phyloP scores from a whole-genome alignment of 35 echinoderm and acorn worm genomes.

The Anneissia japonica region DNA sequence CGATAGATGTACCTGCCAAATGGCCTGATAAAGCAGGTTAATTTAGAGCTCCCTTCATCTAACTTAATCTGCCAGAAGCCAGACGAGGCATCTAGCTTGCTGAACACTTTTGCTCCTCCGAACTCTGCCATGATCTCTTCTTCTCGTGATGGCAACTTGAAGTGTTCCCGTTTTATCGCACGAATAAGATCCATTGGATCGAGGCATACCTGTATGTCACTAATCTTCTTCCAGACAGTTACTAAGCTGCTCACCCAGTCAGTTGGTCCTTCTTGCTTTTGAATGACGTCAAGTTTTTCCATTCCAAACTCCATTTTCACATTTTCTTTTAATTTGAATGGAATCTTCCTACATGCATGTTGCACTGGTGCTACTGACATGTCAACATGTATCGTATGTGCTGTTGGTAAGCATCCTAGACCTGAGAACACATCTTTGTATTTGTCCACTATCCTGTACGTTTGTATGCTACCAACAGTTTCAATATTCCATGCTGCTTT shows the following conservation, averaged over 20 bases:
- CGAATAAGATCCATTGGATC: constrained; percentile 51
- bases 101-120: not conserved
- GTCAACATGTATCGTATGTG: not conserved
- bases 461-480: not conserved
- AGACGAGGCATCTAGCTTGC: no score
- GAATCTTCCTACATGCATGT: constrained; percentile 32
- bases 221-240: constrained; percentile 22
- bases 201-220: constrained; percentile 23
- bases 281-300: constrained; percentile 43
- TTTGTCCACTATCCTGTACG: not conserved
- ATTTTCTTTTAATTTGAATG: constrained; percentile 40
- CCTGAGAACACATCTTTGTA: constrained; percentile 39
- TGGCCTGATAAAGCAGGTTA: constrained; percentile 17
- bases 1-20: constrained; percentile 10
- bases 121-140: constrained; percentile 28
- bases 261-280: constrained; percentile 29
- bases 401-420: constrained; percentile 29
- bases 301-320: constrained; percentile 54
- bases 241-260: constrained; percentile 53
- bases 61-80: constrained; percentile 6
- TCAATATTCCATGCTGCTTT: constrained; percentile 12
- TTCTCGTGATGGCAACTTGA: constrained; percentile 29
- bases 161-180: constrained; percentile 37
- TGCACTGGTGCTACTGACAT: constrained; percentile 20
- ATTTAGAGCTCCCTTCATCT: constrained; percentile 12